Conservation (phyloP, 2,113 vertebrate species). For the Gasterosteus aculeatus region DNA sequence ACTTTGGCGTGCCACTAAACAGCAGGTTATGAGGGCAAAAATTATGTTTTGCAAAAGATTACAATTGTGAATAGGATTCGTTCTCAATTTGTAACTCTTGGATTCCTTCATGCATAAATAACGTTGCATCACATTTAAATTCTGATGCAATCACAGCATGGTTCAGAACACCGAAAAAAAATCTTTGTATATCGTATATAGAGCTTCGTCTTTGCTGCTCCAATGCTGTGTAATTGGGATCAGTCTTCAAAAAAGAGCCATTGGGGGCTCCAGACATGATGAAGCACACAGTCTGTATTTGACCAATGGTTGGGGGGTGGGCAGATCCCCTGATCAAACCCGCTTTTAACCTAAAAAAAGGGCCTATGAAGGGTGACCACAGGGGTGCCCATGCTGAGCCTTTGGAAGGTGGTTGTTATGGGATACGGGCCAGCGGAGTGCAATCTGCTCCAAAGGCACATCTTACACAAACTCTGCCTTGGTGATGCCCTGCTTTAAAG, state of each 20-base stretch:
- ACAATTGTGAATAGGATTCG: slow-evolving; percentile 13
- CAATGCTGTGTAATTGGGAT: slow-evolving; percentile 63
- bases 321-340: slow-evolving; percentile 66
- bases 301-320: slow-evolving; percentile 36
- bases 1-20: not conserved
- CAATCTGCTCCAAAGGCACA: slow-evolving; percentile 62
- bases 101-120: slow-evolving; percentile 30
- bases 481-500: slow-evolving; percentile 77
- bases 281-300: slow-evolving; percentile 52
- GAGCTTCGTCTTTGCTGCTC: slow-evolving; percentile 43
- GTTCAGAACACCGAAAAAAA: slow-evolving; percentile 15
- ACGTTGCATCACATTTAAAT: slow-evolving; percentile 40
- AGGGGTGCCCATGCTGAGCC: slow-evolving; percentile 58
- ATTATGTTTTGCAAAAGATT: slow-evolving; percentile 4
- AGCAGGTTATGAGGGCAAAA: not conserved
- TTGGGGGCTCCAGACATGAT: slow-evolving; percentile 44
- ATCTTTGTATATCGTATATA: slow-evolving; percentile 5
- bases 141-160: slow-evolving; percentile 43
- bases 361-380: slow-evolving; percentile 60
- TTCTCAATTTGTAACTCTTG: not conserved
- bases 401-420: slow-evolving; percentile 69
- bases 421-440: slow-evolving; percentile 58
- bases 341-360: slow-evolving; percentile 70
- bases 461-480: slow-evolving; percentile 46
- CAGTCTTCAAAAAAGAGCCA: slow-evolving; percentile 60